Evolutionary conservation across 92 coral and sea anemone genomes (phyloP).

Genomic region (Nematostella vectensis): DNA sequence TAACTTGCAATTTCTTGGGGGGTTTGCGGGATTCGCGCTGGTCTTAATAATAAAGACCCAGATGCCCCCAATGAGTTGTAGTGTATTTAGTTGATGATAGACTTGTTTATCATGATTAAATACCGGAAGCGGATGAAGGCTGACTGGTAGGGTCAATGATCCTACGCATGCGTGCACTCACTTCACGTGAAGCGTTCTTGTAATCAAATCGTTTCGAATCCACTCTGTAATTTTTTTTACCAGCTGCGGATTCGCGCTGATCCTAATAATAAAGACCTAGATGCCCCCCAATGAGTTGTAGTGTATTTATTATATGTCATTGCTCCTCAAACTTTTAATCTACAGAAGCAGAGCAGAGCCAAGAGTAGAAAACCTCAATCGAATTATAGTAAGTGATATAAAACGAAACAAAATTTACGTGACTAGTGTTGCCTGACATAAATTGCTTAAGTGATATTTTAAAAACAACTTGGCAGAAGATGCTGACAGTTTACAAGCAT

Average conservation of each 20-base stretch:
- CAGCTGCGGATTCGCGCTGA: not conserved
- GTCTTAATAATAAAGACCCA: slow-evolving; percentile 12
- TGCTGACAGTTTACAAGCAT: too few species aligned
- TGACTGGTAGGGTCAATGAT: not conserved
- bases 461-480: too few species aligned
- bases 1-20: slow-evolving; percentile 1
- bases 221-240: not conserved
- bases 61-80: slow-evolving; percentile 14
- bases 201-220: not conserved
- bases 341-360: not conserved
- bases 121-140: slow-evolving; percentile 3
- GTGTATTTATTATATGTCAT: slow-evolving; percentile 7
- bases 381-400: too few species aligned
- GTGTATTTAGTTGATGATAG: slow-evolving; percentile 21
- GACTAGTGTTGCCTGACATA: too few species aligned
- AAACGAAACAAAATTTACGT: too few species aligned
- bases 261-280: slow-evolving; percentile 15
- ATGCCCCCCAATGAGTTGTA: slow-evolving; percentile 9
- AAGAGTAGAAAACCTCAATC: too few species aligned
- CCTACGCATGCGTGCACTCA: not conserved
- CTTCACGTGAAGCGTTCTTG: not conserved
- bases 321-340: not conserved
- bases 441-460: too few species aligned
- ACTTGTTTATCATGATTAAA: slow-evolving; percentile 18
- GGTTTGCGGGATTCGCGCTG: slow-evolving; percentile 5